These are phyloP conservation scores for Drosophila antonietae DNA, from an alignment of 2,888 invertebrate species.

Conservation along the genomic window DNA sequence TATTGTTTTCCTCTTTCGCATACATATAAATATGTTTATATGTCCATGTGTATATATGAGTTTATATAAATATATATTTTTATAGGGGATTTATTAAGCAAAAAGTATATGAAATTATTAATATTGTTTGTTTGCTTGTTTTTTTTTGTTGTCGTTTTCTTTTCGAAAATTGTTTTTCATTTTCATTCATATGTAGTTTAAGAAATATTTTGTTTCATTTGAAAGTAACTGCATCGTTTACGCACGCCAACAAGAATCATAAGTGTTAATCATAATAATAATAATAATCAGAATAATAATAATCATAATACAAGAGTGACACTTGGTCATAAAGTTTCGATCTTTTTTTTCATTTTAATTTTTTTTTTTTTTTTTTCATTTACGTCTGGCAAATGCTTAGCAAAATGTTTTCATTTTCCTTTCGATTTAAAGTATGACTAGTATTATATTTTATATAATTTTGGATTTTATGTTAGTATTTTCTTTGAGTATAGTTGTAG, in stretches of 20 bases:
- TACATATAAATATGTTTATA: constrained; percentile 51
- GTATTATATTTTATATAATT: constrained; percentile 24
- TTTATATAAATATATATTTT: constrained; percentile 31
- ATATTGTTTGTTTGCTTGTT: constrained; percentile 13
- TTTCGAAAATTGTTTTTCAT: constrained; percentile 24
- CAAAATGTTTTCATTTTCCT: constrained; percentile 45
- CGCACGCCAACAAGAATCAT: constrained; percentile 66
- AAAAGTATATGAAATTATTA: constrained; percentile 76
- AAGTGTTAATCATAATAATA: constrained; percentile 47
- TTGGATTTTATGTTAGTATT: constrained; percentile 22
- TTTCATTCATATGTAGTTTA: constrained; percentile 50
- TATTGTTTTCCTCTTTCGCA: constrained; percentile 57
- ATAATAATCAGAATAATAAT: constrained; percentile 41
- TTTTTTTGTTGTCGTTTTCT: constrained; percentile 6
- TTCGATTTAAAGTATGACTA: constrained; percentile 49
- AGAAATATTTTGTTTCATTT: constrained; percentile 66
- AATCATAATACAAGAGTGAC: constrained; percentile 36
- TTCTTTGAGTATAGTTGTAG: constrained; percentile 66
- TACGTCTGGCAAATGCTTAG: constrained; percentile 65
- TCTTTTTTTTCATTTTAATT: background rate
- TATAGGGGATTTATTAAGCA: constrained; percentile 64
- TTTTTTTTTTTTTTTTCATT: constrained; percentile 21
- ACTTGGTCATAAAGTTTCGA: constrained; percentile 46
- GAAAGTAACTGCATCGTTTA: constrained; percentile 56
- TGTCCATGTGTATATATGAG: constrained; percentile 43